Evolutionary conservation across 2,113 vertebrate genomes (phyloP), one percentile per base, ranked within the genome.

Genomic region (Suncus etruscus): DNA sequence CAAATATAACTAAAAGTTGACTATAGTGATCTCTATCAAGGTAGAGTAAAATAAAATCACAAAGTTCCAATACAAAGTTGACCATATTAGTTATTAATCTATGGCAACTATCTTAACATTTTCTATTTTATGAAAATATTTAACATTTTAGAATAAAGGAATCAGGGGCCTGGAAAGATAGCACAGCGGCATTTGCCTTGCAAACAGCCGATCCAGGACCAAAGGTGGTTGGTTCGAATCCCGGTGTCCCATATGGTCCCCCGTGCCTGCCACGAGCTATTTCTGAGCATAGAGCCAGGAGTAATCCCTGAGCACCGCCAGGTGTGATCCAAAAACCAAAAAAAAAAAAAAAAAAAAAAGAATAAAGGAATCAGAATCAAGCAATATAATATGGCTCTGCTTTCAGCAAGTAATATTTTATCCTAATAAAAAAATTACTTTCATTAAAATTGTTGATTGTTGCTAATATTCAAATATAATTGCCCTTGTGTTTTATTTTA

Each of bases 401-500:
- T 86, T 93, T 92, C 45, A 91, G 25, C 51, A 96, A 87, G 84
- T 93, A 93, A 86, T 27, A 88, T 72, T 95, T 84, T 92, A 84
- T 6, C 84, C 66, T 45, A 83, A 11, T 75, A 63, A 66, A 87
- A 91, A 95, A 91, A 88, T 72, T 81, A 90, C 31, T 87, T 86
- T 77, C 51, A 84, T 85, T 83, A 65, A 73, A 90, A 92, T 89
- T 90, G 58, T 20, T 92, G 61, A 92, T 89, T 90, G 58, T 20
- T 92, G 61, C 70, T 88, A 91, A 86, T 79, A 92, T 87, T 89
- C 94, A 84, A 77, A 93, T 48, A 89, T 80, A 58, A 91, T 24
- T 91, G 70, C 63, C 90, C 73, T 66, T 91, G 18, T 3, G 70
- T 20, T 85, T 83, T 88, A 50, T 66, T 93, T 91, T 84, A 69